phyloP scores from a whole-genome alignment of 2,888 invertebrate species.

The Trissolcus japonicus region DNA sequence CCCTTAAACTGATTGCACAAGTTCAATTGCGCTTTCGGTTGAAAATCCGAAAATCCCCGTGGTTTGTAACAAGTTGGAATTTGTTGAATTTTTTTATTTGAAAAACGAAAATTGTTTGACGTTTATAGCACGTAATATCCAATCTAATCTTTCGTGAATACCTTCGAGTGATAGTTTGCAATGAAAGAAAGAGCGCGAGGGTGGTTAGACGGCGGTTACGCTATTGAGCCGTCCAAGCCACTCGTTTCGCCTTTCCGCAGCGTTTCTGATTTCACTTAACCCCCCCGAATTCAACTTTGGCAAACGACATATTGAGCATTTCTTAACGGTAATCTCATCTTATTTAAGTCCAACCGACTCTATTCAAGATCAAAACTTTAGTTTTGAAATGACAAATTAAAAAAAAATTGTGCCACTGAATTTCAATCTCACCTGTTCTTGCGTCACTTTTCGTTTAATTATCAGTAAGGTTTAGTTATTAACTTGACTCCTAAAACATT shows the following conservation, averaged over 20 bases:
- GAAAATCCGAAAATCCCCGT: background rate
- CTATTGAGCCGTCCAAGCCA: conserved; percentile 74
- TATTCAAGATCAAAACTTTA: background rate
- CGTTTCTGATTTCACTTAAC: conserved; percentile 64
- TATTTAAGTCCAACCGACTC: background rate
- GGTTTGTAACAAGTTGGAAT: too few species aligned
- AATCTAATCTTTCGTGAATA: conserved; percentile 74
- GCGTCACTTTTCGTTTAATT: too few species aligned
- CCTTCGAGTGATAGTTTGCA: conserved; percentile 64
- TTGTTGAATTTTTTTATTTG: too few species aligned
- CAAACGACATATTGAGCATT: conserved; percentile 72
- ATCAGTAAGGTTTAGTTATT: too few species aligned
- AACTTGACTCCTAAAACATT: too few species aligned
- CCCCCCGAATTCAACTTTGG: conserved; percentile 69
- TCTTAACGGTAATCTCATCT: conserved; percentile 59
- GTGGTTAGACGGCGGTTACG: conserved; percentile 68
- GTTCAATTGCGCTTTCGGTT: background rate
- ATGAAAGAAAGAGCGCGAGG: conserved; percentile 67
- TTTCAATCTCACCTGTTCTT: too few species aligned
- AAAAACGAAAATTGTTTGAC: conserved; percentile 60
- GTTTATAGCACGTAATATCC: conserved; percentile 73
- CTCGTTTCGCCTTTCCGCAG: conserved; percentile 62
- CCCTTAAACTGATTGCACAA: too few species aligned
- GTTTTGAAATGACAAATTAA: background rate
- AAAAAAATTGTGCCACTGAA: too few species aligned